phyloP scores from a whole-genome alignment of 2,113 vertebrate genomes.

The Litocranius walleri region DNA sequence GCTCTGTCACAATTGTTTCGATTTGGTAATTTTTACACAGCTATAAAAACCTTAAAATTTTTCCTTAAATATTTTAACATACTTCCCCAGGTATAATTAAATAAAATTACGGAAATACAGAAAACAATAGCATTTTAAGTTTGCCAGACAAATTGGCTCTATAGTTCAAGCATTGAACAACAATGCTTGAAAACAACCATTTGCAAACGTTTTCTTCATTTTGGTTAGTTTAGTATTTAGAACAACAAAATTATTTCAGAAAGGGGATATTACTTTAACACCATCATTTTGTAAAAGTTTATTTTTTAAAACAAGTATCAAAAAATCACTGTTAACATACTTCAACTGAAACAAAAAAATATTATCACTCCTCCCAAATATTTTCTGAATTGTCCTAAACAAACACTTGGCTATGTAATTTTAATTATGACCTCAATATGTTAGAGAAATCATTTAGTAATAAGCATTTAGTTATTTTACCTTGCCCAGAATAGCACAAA shows the following conservation, averaged over 20 bases:
- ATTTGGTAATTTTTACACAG: background rate
- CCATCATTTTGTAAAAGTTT: background rate
- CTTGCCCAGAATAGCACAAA: constrained; percentile 41
- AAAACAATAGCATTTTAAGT: background rate
- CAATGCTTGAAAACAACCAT: background rate
- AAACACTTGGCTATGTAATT: constrained; percentile 18
- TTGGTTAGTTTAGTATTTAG: background rate
- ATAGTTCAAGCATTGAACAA: background rate
- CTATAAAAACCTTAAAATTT: constrained; percentile 14
- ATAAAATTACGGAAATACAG: background rate
- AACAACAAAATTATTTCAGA: constrained; percentile 38
- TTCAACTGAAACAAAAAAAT: background rate
- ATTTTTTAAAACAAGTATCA: background rate
- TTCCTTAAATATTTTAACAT: background rate
- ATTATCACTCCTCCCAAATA: background rate
- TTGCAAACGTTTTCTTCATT: constrained; percentile 10
- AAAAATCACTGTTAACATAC: background rate
- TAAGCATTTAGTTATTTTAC: background rate
- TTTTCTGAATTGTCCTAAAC: background rate
- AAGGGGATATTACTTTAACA: constrained; percentile 23
- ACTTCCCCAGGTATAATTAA: background rate
- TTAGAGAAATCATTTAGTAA: background rate
- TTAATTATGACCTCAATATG: constrained; percentile 4
- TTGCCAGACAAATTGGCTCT: constrained; percentile 14
- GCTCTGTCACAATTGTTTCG: background rate